phyloP scores from a whole-genome alignment of 2,113 vertebrate species.

The Ptychochromis oligacanthus region DNA sequence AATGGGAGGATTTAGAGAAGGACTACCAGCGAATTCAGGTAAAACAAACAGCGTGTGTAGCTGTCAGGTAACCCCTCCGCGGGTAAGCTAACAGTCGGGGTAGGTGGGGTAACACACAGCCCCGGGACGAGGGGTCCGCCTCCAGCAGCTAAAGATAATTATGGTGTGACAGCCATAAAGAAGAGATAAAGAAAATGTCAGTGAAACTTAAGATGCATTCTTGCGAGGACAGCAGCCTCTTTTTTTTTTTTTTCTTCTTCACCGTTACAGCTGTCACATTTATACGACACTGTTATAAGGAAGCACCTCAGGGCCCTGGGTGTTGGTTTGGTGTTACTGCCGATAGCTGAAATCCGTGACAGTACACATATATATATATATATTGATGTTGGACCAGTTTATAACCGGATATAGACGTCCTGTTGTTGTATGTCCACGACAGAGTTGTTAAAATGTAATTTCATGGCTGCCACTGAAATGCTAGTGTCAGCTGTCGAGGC shows the following conservation, averaged over 20 bases:
- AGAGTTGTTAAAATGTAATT: neutral
- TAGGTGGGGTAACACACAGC: neutral
- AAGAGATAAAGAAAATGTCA: neutral
- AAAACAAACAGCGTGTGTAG: neutral
- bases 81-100: neutral
- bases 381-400: neutral
- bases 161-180: neutral
- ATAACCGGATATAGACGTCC: neutral
- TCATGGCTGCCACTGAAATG: neutral
- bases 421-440: neutral
- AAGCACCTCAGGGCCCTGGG: neutral
- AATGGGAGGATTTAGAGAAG: conserved; percentile 91
- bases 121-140: neutral
- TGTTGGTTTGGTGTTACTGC: neutral
- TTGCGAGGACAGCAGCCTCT: neutral
- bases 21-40: conserved; percentile 92
- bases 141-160: neutral
- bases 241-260: neutral
- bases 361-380: neutral
- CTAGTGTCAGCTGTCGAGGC: neutral
- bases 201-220: neutral
- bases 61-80: neutral
- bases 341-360: neutral
- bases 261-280: neutral
- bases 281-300: neutral